A percentile compares a stretch with the other conserved stretches of the same genome.
These are phyloP conservation scores for Oscheius sp. DNA, from an alignment of 1,140 invertebrate genomes.

Conservation along the genomic window DNA sequence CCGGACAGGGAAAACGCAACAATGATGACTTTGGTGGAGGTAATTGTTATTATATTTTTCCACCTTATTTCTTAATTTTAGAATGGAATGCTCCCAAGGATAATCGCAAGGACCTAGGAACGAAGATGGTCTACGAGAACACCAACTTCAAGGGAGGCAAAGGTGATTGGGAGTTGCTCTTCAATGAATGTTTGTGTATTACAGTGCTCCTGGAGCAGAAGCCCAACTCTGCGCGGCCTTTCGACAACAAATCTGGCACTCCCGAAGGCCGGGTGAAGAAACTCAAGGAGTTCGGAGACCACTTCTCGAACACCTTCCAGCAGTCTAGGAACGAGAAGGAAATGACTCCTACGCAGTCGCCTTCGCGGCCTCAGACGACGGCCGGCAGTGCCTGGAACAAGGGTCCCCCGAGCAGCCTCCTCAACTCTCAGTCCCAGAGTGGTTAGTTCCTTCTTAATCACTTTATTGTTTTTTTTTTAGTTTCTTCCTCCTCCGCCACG, in stretches of 20 bases:
- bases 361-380: background rate
- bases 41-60: background rate
- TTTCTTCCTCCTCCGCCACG: background rate
- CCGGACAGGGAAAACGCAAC: background rate
- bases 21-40: slow-evolving; percentile 1
- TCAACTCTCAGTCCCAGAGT: background rate
- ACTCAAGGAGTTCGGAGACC: background rate
- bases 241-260: too few species aligned
- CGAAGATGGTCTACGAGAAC: background rate
- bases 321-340: background rate
- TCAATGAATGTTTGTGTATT: too few species aligned
- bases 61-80: background rate
- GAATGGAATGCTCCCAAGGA: background rate
- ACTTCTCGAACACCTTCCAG: background rate
- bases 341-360: background rate
- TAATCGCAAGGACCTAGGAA: background rate
- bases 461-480: too few species aligned
- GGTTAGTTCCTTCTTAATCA: background rate
- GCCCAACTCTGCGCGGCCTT: too few species aligned
- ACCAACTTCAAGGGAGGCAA: background rate
- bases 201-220: too few species aligned
- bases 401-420: background rate
- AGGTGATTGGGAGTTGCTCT: too few species aligned
- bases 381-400: slow-evolving; percentile 2
- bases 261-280: background rate